A percentile compares a stretch with the other conserved stretches of the same genome.
Conservation (phyloP, 2,888 invertebrate genomes). For the Anagyrus pseudococci region DNA sequence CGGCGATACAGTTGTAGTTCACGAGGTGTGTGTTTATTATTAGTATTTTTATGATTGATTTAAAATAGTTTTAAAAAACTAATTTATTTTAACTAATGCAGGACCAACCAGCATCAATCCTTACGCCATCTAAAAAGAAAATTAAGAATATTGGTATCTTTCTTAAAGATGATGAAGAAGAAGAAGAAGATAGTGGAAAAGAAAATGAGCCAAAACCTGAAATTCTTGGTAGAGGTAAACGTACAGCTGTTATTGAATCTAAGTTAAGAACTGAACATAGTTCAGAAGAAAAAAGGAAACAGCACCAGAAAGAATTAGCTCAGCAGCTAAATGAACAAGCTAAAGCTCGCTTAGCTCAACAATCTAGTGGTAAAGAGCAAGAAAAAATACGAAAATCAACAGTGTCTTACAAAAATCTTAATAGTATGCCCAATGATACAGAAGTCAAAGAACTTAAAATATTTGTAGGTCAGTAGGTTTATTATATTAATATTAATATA, state of each 20-base stretch:
- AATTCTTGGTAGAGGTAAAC: conserved; percentile 79
- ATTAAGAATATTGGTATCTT: conserved; percentile 95
- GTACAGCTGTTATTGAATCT: conserved; percentile 91
- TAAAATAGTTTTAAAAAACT: neutral
- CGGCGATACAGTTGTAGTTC: conserved; percentile 96
- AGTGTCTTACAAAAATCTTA: conserved; percentile 90
- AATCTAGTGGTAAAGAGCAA: conserved; percentile 83
- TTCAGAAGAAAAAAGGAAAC: conserved; percentile 95
- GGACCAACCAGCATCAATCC: conserved; percentile 78
- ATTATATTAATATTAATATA: conserved; percentile 14
- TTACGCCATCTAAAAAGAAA: conserved; percentile 93
- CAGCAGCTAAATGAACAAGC: conserved; percentile 91
- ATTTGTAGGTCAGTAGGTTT: conserved; percentile 80
- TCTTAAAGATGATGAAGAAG: conserved; percentile 87
- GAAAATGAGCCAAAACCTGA: conserved; percentile 73
- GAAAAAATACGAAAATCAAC: conserved; percentile 93
- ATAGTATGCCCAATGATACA: conserved; percentile 91
- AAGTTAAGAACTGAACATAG: conserved; percentile 94
- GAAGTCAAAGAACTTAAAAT: conserved; percentile 94
- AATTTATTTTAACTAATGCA: conserved; percentile 47
- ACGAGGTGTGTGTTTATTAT: conserved; percentile 69
- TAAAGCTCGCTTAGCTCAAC: conserved; percentile 87
- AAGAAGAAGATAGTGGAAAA: conserved; percentile 68
- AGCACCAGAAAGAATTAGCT: conserved; percentile 95
- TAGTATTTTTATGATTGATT: neutral